phyloP scores from a whole-genome alignment of 2,113 vertebrate species.

The Bufo bufo region DNA sequence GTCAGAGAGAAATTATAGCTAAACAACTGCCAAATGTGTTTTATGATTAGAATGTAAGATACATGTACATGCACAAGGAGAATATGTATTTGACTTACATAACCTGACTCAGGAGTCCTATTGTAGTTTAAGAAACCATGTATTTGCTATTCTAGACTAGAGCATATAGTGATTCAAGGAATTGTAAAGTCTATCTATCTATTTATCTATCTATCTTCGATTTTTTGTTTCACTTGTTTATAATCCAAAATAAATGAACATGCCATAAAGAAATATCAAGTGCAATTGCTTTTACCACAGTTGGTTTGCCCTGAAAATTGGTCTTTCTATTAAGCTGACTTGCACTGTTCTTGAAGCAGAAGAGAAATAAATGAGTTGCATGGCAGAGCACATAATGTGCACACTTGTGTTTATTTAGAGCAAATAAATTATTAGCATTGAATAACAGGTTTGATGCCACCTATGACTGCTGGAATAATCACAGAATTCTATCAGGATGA shows the following conservation, averaged over 20 bases:
- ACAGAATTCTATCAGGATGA: constrained; percentile 4
- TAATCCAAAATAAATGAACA: constrained; percentile 2
- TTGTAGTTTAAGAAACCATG: background rate
- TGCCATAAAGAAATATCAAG: constrained; percentile 25
- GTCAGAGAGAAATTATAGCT: background rate
- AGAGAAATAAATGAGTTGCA: constrained; percentile 42
- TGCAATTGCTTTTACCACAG: constrained; percentile 46
- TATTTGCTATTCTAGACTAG: background rate
- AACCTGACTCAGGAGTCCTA: background rate
- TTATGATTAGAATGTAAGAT: background rate
- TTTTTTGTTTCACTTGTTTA: constrained; percentile 4
- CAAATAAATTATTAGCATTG: constrained; percentile 42
- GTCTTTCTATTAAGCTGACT: constrained; percentile 42
- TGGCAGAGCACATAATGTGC: constrained; percentile 43
- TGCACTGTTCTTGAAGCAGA: constrained; percentile 26
- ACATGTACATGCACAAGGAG: background rate
- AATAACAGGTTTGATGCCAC: constrained; percentile 37
- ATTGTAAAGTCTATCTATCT: background rate
- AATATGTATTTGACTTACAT: background rate
- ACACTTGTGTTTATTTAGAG: constrained; percentile 39
- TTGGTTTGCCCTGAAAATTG: constrained; percentile 48
- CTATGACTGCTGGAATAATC: constrained; percentile 18
- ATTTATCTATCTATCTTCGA: background rate
- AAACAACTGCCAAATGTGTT: background rate
- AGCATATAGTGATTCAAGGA: too few relatives aligned